Conservation (phyloP, 2,113 vertebrate genomes). For the Delphinus delphis region DNA sequence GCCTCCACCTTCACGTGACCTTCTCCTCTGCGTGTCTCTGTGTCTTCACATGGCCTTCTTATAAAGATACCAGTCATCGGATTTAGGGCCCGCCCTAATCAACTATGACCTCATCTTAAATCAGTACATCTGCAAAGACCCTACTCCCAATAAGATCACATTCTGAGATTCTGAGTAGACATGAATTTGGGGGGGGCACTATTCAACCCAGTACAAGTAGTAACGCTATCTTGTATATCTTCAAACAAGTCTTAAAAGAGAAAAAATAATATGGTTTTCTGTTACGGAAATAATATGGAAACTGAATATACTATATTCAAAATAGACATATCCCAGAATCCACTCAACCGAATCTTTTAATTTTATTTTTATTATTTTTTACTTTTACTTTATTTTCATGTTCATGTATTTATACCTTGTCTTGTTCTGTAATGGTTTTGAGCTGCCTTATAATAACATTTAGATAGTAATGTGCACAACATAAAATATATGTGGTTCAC, state of each 20-base stretch:
- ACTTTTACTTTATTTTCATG: conserved; percentile 23
- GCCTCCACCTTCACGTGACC: background rate
- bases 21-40: background rate
- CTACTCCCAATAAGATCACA: background rate
- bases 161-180: background rate
- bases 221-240: background rate
- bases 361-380: background rate
- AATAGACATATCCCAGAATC: background rate
- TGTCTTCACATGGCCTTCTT: background rate
- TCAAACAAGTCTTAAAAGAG: background rate
- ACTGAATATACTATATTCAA: background rate
- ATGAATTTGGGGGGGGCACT: background rate
- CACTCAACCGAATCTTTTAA: background rate
- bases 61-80: background rate
- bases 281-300: background rate
- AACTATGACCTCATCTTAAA: background rate
- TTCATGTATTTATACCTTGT: background rate
- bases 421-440: background rate
- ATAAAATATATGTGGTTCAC: background rate
- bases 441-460: background rate
- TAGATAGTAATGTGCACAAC: background rate
- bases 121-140: background rate
- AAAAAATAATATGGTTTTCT: background rate
- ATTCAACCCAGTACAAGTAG: background rate
- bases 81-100: background rate